These are phyloP conservation scores for Drosophila oshimai DNA, from an alignment of 1,140 invertebrate species.

Conservation along the genomic window DNA sequence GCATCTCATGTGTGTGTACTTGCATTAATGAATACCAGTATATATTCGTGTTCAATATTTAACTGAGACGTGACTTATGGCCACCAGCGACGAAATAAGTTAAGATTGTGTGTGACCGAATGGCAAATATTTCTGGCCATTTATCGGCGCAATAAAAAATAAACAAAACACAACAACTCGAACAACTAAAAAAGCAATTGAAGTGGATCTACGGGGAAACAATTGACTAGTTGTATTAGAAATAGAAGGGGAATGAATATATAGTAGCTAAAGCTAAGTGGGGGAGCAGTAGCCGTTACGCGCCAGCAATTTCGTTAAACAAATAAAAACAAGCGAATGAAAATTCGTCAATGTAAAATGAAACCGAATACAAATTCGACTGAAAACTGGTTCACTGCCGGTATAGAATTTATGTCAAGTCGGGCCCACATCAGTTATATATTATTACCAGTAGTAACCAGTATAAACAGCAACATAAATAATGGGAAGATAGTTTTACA, in stretches of 20 bases:
- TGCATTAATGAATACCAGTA: conserved; percentile 3
- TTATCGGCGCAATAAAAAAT: conserved; percentile 35
- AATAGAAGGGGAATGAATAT: background rate
- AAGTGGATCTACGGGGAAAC: background rate
- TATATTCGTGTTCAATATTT: conserved; percentile 6
- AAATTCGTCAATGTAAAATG: conserved; percentile 18
- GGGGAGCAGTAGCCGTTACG: conserved; percentile 16
- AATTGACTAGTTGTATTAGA: conserved; percentile 6
- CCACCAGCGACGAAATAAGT: conserved; percentile 16
- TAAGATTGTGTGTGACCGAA: conserved; percentile 58
- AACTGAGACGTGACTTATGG: conserved; percentile 54
- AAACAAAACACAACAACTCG: background rate
- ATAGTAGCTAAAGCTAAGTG: background rate
- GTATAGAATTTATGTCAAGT: conserved; percentile 1
- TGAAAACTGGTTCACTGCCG: conserved; percentile 1
- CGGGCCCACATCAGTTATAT: background rate
- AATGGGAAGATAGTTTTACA: background rate
- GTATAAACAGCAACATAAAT: background rate
- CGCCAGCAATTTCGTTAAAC: conserved; percentile 22
- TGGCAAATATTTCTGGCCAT: conserved; percentile 54
- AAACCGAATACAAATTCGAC: background rate
- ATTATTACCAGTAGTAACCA: background rate
- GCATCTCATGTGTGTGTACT: background rate
- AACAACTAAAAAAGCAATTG: conserved; percentile 3
- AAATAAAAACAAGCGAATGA: background rate